These are phyloP conservation scores for Cettia cetti DNA, from an alignment of 2,113 vertebrate species.

Conservation along the genomic window DNA sequence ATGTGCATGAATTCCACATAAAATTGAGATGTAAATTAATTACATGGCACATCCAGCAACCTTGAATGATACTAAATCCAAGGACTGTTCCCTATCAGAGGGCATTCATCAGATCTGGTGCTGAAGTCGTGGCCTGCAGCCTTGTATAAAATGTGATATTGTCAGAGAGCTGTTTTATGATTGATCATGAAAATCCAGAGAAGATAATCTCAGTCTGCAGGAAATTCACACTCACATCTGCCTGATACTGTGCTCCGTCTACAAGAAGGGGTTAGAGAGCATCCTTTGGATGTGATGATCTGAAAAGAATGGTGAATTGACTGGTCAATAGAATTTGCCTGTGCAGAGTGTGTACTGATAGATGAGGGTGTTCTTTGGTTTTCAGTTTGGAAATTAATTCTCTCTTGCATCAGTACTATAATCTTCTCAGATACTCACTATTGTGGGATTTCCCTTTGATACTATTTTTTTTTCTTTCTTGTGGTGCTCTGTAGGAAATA, in stretches of 20 bases:
- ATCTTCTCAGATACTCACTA: neutral
- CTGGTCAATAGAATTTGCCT: neutral
- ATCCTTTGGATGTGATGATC: neutral
- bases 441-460: neutral
- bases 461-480: neutral
- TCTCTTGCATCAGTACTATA: neutral
- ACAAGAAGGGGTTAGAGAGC: neutral
- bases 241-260: neutral
- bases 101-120: neutral
- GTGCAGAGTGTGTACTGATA: neutral
- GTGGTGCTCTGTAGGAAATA: neutral
- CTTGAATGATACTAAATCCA: neutral
- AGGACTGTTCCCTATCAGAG: neutral
- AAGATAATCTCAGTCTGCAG: neutral
- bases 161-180: neutral
- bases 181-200: neutral
- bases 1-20: neutral
- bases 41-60: neutral
- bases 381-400: neutral
- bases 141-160: neutral
- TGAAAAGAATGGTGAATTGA: neutral
- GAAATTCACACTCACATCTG: neutral
- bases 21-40: neutral
- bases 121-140: neutral
- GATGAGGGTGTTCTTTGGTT: neutral